Evolutionary conservation across 2,888 invertebrate species (phyloP).

Genomic region (Zootermopsis nevadensis): DNA sequence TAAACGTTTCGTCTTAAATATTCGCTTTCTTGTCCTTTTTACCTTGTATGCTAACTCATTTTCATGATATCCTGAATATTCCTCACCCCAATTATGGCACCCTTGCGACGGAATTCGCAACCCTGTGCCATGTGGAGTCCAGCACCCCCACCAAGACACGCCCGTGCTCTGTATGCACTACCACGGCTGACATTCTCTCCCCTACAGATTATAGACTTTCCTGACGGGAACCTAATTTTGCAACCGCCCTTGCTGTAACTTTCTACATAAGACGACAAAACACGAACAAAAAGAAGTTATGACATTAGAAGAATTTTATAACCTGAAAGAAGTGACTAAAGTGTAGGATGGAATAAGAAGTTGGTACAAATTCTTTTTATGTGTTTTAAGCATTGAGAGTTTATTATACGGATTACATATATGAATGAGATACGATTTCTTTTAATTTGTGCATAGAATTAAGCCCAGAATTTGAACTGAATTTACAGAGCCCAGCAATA

Average conservation of each 20-base stretch:
- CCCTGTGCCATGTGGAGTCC: background rate
- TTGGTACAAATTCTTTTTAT: slow-evolving; percentile 4
- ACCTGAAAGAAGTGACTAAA: background rate
- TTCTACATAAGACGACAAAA: slow-evolving; percentile 33
- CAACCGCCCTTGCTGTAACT: slow-evolving; percentile 11
- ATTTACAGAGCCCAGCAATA: too few species aligned
- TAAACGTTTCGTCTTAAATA: too few species aligned
- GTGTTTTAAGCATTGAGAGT: slow-evolving; percentile 11
- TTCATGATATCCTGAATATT: too few species aligned
- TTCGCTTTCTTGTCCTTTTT: too few species aligned
- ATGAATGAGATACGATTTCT: too few species aligned
- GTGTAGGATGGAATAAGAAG: background rate
- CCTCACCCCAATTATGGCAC: too few species aligned
- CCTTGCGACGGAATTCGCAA: too few species aligned
- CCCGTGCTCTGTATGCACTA: slow-evolving; percentile 14
- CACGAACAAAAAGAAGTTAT: slow-evolving; percentile 6
- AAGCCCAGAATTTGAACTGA: too few species aligned
- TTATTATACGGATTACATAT: background rate
- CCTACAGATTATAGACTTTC: slow-evolving; percentile 23
- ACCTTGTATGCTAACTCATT: too few species aligned
- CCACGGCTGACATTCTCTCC: background rate
- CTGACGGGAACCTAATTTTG: slow-evolving; percentile 28
- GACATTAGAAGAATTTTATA: slow-evolving; percentile 14
- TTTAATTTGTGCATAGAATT: too few species aligned
- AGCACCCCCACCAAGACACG: background rate